Conservation (phyloP, 2,888 invertebrate species). For the Lepidochitona cinerea region DNA sequence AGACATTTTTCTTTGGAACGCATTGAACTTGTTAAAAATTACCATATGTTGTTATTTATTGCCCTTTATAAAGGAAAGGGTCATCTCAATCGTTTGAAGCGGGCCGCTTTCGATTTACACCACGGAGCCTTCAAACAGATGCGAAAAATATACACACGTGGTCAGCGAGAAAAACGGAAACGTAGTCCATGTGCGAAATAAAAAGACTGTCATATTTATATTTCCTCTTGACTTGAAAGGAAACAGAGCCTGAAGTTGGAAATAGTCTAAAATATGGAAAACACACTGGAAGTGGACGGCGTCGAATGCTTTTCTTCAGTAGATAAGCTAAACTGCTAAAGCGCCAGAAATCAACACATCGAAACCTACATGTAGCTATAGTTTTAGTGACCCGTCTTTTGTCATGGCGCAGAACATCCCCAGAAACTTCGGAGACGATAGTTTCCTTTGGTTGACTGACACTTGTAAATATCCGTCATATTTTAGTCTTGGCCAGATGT, state of each 20-base stretch:
- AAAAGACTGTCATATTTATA: constrained; percentile 6
- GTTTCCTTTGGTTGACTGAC: neutral
- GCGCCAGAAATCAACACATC: too few relatives aligned
- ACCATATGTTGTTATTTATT: neutral
- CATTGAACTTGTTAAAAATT: neutral
- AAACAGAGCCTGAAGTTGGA: too few relatives aligned
- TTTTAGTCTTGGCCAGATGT: too few relatives aligned
- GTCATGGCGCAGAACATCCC: too few relatives aligned
- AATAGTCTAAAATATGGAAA: too few relatives aligned
- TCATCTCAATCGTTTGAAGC: neutral
- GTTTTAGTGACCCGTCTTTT: too few relatives aligned
- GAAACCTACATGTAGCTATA: too few relatives aligned
- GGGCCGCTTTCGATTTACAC: neutral
- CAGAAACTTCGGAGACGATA: too few relatives aligned
- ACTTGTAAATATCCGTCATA: neutral
- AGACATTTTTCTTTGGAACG: neutral
- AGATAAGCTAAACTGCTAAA: too few relatives aligned
- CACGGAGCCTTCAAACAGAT: neutral
- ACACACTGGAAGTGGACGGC: too few relatives aligned
- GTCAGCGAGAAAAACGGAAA: neutral
- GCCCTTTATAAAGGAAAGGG: neutral
- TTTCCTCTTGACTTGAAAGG: too few relatives aligned
- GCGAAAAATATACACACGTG: constrained; percentile 3
- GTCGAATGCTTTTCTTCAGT: too few relatives aligned
- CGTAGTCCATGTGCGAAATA: neutral